These are phyloP conservation scores for Zenarchopterus dispar DNA, from an alignment of 2,797 vertebrate genomes.

Conservation along the genomic window DNA sequence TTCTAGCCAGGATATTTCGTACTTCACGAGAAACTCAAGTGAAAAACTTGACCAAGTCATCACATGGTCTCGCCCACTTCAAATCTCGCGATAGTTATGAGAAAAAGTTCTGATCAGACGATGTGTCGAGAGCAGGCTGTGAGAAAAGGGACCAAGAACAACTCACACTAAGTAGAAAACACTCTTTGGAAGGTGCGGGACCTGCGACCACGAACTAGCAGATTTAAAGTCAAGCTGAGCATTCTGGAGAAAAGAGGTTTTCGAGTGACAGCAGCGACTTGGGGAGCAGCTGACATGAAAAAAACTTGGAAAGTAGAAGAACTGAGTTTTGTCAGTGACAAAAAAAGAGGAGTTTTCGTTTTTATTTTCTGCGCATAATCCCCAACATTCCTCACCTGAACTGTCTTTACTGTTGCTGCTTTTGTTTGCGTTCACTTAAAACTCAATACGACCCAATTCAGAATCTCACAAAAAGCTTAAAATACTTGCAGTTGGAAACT, in stretches of 20 bases:
- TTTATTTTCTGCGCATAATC: slow-evolving; percentile 10
- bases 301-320: slow-evolving; percentile 81
- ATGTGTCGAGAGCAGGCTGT: too few relatives aligned
- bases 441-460: slow-evolving; percentile 2
- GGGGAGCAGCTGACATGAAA: background rate
- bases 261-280: background rate
- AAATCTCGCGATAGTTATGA: too few relatives aligned
- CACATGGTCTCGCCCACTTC: too few relatives aligned
- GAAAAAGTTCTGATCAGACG: too few relatives aligned
- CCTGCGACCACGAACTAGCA: too few relatives aligned
- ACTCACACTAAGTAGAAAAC: too few relatives aligned
- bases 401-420: slow-evolving; percentile 11
- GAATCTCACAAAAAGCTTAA: background rate
- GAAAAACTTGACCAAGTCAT: too few relatives aligned
- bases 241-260: slow-evolving; percentile 2
- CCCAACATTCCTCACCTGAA: slow-evolving; percentile 14
- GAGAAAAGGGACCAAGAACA: too few relatives aligned
- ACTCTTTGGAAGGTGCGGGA: too few relatives aligned
- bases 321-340: slow-evolving; percentile 75
- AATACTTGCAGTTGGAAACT: background rate
- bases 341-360: slow-evolving; percentile 13
- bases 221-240: too few relatives aligned
- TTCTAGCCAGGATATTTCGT: too few relatives aligned
- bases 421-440: slow-evolving; percentile 25
- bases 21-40: too few relatives aligned